phyloP scores from a whole-genome alignment of 2,113 vertebrate species.

The Dryoscopus gambensis region DNA sequence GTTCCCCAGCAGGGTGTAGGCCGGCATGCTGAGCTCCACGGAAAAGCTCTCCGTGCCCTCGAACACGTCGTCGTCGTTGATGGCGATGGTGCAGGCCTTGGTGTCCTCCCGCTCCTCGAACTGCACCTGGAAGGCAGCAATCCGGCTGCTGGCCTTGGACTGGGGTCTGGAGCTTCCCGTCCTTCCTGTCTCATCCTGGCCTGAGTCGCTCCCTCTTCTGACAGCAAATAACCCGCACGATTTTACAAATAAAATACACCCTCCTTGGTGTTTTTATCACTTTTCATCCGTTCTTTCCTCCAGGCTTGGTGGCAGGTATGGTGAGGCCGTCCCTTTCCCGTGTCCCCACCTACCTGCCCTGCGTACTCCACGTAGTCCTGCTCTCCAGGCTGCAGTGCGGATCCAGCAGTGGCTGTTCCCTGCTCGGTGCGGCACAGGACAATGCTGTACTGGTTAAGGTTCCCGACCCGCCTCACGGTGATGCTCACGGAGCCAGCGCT shows the following conservation, averaged over 20 bases:
- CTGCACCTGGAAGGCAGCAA: constrained; percentile 81
- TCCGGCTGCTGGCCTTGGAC: neutral
- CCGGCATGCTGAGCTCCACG: constrained; percentile 93
- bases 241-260: neutral
- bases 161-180: too few species aligned
- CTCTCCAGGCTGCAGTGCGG: constrained; percentile 69
- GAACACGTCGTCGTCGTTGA: constrained; percentile 87
- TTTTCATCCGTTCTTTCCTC: neutral
- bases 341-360: constrained; percentile 79
- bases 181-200: neutral
- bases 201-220: neutral
- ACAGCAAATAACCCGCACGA: fast-evolving
- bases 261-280: neutral
- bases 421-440: constrained; percentile 87
- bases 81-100: constrained; percentile 87
- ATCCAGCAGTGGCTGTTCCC: constrained; percentile 80
- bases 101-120: constrained; percentile 94
- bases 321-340: neutral
- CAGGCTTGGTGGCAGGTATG: fast-evolving
- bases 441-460: constrained; percentile 94
- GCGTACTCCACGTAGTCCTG: constrained; percentile 91
- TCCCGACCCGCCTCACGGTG: constrained; percentile 83
- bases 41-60: constrained; percentile 85
- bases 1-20: constrained; percentile 87
- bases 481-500: constrained; percentile 82